Percentiles rank a stretch among this genome's conserved stretches.
phyloP scores from a whole-genome alignment of 2,888 invertebrate genomes.

The Drosophila limbata region DNA sequence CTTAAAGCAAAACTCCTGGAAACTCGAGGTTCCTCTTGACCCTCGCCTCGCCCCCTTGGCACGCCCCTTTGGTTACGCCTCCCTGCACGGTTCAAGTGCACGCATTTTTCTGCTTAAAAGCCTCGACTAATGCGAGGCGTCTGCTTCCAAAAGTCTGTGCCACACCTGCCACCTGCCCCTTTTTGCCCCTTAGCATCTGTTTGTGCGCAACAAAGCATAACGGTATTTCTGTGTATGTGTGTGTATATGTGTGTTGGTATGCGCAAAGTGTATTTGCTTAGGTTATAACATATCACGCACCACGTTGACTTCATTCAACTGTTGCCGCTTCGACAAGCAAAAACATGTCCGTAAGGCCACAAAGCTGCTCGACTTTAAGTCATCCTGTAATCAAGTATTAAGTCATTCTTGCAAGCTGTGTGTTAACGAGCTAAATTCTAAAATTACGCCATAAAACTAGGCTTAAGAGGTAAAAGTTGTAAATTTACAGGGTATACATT shows the following conservation, averaged over 20 bases:
- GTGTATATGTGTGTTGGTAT: constrained; percentile 24
- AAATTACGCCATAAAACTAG: background rate
- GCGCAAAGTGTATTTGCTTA: constrained; percentile 75
- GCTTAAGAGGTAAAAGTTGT: background rate
- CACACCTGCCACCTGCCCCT: constrained; percentile 12
- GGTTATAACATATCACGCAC: constrained; percentile 65
- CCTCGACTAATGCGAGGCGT: constrained; percentile 78
- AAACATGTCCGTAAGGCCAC: background rate
- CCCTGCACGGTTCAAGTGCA: constrained; percentile 62
- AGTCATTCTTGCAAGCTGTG: background rate
- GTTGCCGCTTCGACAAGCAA: constrained; percentile 45
- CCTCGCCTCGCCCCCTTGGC: background rate
- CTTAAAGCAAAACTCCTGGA: constrained; percentile 51
- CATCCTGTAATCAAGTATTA: background rate
- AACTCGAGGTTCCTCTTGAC: background rate
- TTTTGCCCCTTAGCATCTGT: constrained; percentile 54
- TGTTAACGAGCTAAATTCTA: background rate
- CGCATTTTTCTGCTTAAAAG: constrained; percentile 82
- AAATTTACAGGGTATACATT: background rate
- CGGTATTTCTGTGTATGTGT: constrained; percentile 36
- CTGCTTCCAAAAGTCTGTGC: constrained; percentile 44
- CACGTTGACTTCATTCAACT: constrained; percentile 62
- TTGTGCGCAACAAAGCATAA: constrained; percentile 78
- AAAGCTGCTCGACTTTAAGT: background rate
- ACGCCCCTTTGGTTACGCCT: background rate